These are phyloP conservation scores for Hylaeus anthracinus DNA, from an alignment of 1,140 invertebrate genomes.

Conservation along the genomic window DNA sequence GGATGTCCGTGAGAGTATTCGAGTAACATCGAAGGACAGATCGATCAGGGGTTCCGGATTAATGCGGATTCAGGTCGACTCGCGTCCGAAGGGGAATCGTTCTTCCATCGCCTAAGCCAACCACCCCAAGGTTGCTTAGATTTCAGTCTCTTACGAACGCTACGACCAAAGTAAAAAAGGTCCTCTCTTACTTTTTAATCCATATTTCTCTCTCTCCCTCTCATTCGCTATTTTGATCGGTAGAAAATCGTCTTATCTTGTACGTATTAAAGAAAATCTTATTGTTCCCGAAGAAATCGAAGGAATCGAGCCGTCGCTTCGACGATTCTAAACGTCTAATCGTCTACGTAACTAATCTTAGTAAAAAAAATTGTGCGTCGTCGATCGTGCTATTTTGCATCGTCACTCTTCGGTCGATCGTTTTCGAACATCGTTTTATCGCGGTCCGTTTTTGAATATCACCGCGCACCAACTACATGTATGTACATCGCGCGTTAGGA, in stretches of 20 bases:
- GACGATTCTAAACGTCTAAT: constrained; percentile 33
- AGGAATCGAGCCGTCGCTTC: constrained; percentile 33
- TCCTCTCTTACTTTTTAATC: neutral
- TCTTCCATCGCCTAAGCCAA: neutral
- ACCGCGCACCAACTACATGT: neutral
- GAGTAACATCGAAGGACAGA: constrained; percentile 48
- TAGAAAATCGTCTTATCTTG: constrained; percentile 38
- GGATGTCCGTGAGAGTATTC: constrained; percentile 57
- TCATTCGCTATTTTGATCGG: constrained; percentile 5
- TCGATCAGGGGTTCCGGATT: constrained; percentile 15
- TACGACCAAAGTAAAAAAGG: constrained; percentile 1
- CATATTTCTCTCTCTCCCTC: neutral
- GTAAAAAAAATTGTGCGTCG: constrained; percentile 45
- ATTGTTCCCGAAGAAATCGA: constrained; percentile 58
- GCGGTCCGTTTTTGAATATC: neutral
- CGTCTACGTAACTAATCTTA: constrained; percentile 16
- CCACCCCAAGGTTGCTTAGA: constrained; percentile 3
- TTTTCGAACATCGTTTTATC: too few relatives aligned
- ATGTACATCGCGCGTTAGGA: too few relatives aligned
- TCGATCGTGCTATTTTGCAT: neutral
- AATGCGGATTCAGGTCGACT: neutral
- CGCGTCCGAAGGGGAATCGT: constrained; percentile 6
- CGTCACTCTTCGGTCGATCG: neutral
- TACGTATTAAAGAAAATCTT: constrained; percentile 38
- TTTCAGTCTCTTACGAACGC: constrained; percentile 42